A percentile compares a stretch with the other conserved stretches of the same genome.
phyloP scores from a whole-genome alignment of 2,113 vertebrate genomes.

The Amphiprion ocellaris region DNA sequence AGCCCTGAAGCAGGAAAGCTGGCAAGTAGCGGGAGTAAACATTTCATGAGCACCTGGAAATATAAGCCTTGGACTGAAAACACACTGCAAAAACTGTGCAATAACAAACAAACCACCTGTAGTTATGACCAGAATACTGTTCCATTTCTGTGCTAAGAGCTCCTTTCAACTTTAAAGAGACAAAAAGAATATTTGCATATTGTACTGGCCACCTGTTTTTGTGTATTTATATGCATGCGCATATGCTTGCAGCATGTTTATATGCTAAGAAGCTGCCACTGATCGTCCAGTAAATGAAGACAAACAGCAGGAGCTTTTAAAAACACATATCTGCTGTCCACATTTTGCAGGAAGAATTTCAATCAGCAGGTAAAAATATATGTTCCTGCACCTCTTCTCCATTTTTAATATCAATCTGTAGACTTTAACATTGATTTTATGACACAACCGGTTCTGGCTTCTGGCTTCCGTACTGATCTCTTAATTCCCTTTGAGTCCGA shows the following conservation, averaged over 20 bases:
- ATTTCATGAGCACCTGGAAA: slow-evolving; percentile 1
- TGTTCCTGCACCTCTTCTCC: background rate
- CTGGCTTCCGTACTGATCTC: slow-evolving; percentile 22
- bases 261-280: background rate
- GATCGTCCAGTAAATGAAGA: background rate
- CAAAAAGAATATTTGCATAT: background rate
- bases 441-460: background rate
- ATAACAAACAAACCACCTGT: background rate
- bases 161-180: background rate
- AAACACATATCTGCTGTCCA: background rate
- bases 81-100: background rate
- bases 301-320: background rate
- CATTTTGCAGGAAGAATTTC: background rate
- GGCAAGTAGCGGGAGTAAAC: background rate
- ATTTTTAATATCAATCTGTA: slow-evolving; percentile 10
- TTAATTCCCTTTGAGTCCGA: slow-evolving; percentile 27
- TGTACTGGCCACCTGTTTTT: background rate
- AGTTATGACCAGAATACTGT: background rate
- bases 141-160: background rate
- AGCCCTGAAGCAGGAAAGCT: background rate
- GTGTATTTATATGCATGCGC: background rate
- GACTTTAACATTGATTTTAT: slow-evolving; percentile 28
- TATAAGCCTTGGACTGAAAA: slow-evolving; percentile 3
- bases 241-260: background rate
- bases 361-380: background rate